Percentiles rank a stretch among this genome's conserved stretches.
phyloP scores from a whole-genome alignment of 2,888 invertebrate species.

The Trichacis sp. region DNA sequence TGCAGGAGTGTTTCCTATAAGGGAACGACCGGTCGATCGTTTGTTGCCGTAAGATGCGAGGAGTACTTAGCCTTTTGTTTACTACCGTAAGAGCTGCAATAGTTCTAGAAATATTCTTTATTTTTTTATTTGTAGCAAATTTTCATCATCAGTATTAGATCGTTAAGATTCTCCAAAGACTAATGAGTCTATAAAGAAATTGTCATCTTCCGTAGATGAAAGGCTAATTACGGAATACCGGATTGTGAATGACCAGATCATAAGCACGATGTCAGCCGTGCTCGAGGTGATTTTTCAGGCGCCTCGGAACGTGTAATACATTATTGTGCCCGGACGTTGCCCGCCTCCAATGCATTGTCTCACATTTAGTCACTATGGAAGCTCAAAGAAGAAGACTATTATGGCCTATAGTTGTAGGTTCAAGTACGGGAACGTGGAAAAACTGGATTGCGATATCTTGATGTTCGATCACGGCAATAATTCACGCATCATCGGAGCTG shows the following conservation, averaged over 20 bases:
- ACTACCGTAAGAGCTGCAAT: conserved; percentile 12
- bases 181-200: neutral
- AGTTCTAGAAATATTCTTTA: neutral
- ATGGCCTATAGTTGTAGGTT: conserved; percentile 34
- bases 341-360: conserved; percentile 34
- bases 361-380: conserved; percentile 40
- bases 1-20: neutral
- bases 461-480: conserved; percentile 16
- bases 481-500: conserved; percentile 7
- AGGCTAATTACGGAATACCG: conserved; percentile 38
- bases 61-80: conserved; percentile 41
- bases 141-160: conserved; percentile 33
- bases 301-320: conserved; percentile 30
- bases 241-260: conserved; percentile 29
- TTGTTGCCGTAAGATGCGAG: conserved; percentile 12
- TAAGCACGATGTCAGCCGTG: conserved; percentile 1
- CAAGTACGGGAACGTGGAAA: conserved; percentile 22
- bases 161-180: conserved; percentile 6
- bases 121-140: neutral
- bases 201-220: conserved; percentile 26
- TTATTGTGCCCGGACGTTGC: conserved; percentile 29
- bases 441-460: conserved; percentile 34
- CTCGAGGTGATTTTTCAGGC: neutral
- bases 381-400: conserved; percentile 40
- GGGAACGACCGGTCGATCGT: neutral